Evolutionary conservation across 2,113 vertebrate species (phyloP), one percentile per base, ranked within the genome.

Genomic region (Chrysochloris asiatica): DNA sequence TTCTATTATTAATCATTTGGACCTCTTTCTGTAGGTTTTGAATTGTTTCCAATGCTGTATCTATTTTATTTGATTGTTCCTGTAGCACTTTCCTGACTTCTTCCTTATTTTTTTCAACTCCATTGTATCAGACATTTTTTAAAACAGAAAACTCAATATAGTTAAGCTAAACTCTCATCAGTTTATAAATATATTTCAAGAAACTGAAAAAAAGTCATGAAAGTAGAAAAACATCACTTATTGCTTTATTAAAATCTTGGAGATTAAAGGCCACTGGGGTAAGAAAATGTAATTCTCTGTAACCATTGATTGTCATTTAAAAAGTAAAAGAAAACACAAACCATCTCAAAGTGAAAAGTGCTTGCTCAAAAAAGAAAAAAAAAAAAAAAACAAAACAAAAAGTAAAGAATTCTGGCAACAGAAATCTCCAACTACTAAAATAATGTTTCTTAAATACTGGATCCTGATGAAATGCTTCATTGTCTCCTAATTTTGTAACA

Each of bases 191-290:
- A 12, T 75, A 86, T 65, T 72, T 28, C 59, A 92, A 54, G 36
- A 52, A 73, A 71, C 30, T 54, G 17, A 2, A 85, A 78, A 80
- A 22, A 89, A 26, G 86, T 38, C 8, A 45, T 52, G 41, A 36
- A 77, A 75, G 41, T n/a, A 87, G 36, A 92, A 72, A 76, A 91
- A 76, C 41, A 72, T 36, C 52, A 83, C 75, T 48, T 92, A 89
- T 12, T 38, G 41, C 50, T 71, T 92, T 28, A 89, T 78, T 78
- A 84, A 89, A 65, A 71, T 79, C 41, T 63, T 45, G 13, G 10
- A 86, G 38, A 86, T 52, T 87, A 24, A 91, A 30, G 54, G n/a
- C 43, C 11, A n/a, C 0, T n/a, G 11, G 21, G 38, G n/a, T 14
- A 81, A 50, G 33, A 65, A 69, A 65, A 50, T 24, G 45, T 56